phyloP scores from a whole-genome alignment of 2,888 invertebrate genomes.

The Orchesella flavescens region DNA sequence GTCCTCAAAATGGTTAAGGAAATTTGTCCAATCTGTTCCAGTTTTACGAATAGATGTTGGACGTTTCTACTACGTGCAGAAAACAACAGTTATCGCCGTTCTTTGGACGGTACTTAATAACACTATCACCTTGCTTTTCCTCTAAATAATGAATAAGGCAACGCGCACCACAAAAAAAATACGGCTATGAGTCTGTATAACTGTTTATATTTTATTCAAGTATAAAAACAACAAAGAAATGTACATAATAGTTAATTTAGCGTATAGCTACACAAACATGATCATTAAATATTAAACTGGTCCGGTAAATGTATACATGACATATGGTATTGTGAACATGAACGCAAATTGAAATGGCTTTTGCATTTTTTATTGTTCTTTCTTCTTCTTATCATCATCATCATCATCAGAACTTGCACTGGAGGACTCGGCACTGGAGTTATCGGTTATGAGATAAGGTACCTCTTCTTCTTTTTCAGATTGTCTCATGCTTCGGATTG shows the following conservation, averaged over 20 bases:
- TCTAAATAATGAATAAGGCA: neutral
- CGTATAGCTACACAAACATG: too few relatives aligned
- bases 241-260: neutral
- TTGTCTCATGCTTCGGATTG: slow-evolving; percentile 3
- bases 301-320: too few relatives aligned
- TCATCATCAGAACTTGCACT: neutral
- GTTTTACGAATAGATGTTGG: slow-evolving; percentile 33
- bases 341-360: too few relatives aligned
- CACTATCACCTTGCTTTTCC: slow-evolving; percentile 34
- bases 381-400: neutral
- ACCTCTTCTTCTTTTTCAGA: slow-evolving; percentile 19
- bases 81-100: slow-evolving; percentile 37
- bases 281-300: too few relatives aligned
- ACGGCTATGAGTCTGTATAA: neutral
- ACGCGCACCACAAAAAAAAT: too few relatives aligned
- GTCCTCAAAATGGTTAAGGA: neutral
- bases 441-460: slow-evolving; percentile 19
- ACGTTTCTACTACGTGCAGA: slow-evolving; percentile 36
- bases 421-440: neutral
- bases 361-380: neutral
- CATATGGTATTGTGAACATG: too few relatives aligned
- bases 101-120: slow-evolving; percentile 32
- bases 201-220: neutral
- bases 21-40: slow-evolving; percentile 24
- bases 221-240: neutral